Evolutionary conservation across 92 coral and sea anemone species (phyloP).

Genomic region (Desmophyllum pertusum): DNA sequence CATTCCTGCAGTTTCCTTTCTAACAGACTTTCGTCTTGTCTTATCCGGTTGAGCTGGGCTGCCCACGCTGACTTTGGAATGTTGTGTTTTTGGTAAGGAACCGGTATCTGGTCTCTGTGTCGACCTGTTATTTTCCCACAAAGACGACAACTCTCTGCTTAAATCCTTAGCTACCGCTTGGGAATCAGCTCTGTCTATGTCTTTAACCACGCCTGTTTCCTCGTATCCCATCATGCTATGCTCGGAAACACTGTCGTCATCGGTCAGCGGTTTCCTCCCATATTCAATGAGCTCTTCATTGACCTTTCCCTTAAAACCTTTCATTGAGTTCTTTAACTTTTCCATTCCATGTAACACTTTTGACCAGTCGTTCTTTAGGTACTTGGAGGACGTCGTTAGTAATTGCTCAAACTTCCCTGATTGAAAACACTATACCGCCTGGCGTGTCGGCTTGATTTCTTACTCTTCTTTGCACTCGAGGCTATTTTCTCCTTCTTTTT

Average conservation of each 20-base stretch:
- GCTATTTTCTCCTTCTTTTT: slow-evolving; percentile 14
- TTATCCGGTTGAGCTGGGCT: background rate
- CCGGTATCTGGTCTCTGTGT: background rate
- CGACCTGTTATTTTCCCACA: background rate
- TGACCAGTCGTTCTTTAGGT: slow-evolving; percentile 73
- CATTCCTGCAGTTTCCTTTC: background rate
- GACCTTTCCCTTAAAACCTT: slow-evolving; percentile 27
- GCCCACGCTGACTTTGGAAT: background rate
- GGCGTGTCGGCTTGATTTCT: slow-evolving; percentile 21
- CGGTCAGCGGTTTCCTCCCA: background rate
- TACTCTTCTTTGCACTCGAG: background rate
- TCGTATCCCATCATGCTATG: background rate
- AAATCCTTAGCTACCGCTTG: no score
- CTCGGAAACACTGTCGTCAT: background rate
- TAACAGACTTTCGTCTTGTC: background rate
- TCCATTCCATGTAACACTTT: slow-evolving; percentile 52
- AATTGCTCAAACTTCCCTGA: slow-evolving; percentile 41
- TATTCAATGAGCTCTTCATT: slow-evolving; percentile 9
- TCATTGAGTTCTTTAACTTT: slow-evolving; percentile 25
- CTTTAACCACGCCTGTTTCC: background rate
- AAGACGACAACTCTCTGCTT: background rate
- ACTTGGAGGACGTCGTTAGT: slow-evolving; percentile 51
- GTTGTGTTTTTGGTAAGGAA: background rate
- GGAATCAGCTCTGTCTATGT: background rate
- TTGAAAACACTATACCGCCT: slow-evolving; percentile 36